Base-by-base conservation (phyloP, 2,888 invertebrate species). In the Macrophya annulata region DNA sequence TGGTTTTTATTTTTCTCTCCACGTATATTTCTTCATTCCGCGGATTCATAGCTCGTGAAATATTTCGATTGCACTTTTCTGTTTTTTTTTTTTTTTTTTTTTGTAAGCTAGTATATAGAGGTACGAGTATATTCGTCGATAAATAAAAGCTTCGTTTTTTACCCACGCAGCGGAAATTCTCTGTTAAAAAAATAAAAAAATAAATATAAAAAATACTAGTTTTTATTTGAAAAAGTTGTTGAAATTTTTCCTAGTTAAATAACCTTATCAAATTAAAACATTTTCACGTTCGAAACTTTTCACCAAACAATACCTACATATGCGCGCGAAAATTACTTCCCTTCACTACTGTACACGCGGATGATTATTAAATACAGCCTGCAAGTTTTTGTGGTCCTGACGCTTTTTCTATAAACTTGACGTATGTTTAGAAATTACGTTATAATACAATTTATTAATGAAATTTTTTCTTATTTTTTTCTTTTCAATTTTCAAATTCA, bases 221-320 rank as follows among this genome's bases (percentile, higher is more conserved):
- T 71, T 71, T 71, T 4, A 62, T 62, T 25, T n/a, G 71, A 71
- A 71, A 71, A 43, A 40, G 37, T 71, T 71, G 37, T 71, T 71
- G 71, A 68, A 31, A 68, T 71, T 40, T 37, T 37, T 48, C n/a
- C 25, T 48, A 21, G 25, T 76, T 17, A 12, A 76, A 76, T 76
- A 25, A 25, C 21, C 74, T 45, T 25, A 76, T 76, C 43, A 21
- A 76, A 76, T 76, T 48, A 31, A 51, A 76, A 45, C 10, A 76
- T 48, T 48, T 51, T 51, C 45, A 74, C 74, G 48, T 43, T 48
- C 25, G 31, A 51, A 76, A 76, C 45, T 76, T 48, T 48, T 21
- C 9, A 6, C 15, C 21, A n/a, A 9, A n/a, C 4, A 37, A 68
- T 37, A n/a, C n/a, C n/a, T n/a, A n/a, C n/a, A n/a, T n/a, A 68